These are phyloP conservation scores for Gari tellinella DNA, from an alignment of 2,888 invertebrate species.

Conservation along the genomic window DNA sequence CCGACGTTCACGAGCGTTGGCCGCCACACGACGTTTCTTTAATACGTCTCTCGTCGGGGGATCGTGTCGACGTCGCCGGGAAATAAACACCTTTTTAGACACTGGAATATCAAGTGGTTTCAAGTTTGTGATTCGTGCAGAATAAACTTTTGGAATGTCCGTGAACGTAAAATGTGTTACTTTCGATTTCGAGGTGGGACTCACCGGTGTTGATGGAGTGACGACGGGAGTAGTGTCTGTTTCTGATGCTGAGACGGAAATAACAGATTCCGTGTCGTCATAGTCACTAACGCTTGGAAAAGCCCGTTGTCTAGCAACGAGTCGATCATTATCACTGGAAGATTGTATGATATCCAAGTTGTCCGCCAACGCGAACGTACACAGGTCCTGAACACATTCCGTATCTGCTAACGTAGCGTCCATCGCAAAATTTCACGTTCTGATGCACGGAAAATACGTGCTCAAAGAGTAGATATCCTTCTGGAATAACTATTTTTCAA, in stretches of 20 bases:
- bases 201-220: slow-evolving; percentile 68
- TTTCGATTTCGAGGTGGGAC: slow-evolving; percentile 49
- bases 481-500: too few relatives aligned
- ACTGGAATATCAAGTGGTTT: slow-evolving; percentile 27
- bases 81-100: slow-evolving; percentile 29
- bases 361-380: too few relatives aligned
- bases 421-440: too few relatives aligned
- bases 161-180: slow-evolving; percentile 62
- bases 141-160: slow-evolving; percentile 37
- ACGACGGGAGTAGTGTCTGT: slow-evolving; percentile 65
- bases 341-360: too few relatives aligned
- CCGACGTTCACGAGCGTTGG: slow-evolving; percentile 95
- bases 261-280: slow-evolving; percentile 46
- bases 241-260: slow-evolving; percentile 45
- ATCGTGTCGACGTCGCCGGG: slow-evolving; percentile 54
- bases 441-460: too few relatives aligned
- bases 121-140: slow-evolving; percentile 11
- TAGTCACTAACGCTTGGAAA: slow-evolving; percentile 19
- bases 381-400: too few relatives aligned
- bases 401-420: too few relatives aligned
- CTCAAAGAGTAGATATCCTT: too few relatives aligned
- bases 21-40: slow-evolving; percentile 90
- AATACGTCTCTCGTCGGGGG: slow-evolving; percentile 67
- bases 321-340: not conserved
- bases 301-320: not conserved